phyloP scores from a whole-genome alignment of 2,888 invertebrate species.

The Rhagonycha lutea region DNA sequence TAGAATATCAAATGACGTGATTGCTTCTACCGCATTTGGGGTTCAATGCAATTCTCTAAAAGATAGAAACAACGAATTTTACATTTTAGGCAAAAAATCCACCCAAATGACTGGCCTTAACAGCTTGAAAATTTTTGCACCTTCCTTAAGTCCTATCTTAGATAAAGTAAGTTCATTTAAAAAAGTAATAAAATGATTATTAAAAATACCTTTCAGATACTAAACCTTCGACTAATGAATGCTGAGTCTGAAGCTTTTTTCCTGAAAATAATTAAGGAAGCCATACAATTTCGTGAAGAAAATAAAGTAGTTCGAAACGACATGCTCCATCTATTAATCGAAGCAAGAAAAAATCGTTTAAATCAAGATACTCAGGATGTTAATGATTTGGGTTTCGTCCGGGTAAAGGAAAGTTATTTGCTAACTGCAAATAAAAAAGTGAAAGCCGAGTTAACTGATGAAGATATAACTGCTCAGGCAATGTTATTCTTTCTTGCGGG shows the following conservation, averaged over 20 bases:
- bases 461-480: constrained; percentile 59
- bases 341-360: not conserved
- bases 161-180: not conserved
- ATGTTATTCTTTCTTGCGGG: constrained; percentile 60
- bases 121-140: not conserved
- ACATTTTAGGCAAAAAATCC: not conserved
- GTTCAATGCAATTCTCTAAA: not conserved
- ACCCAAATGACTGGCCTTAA: not conserved
- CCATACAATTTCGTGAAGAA: not conserved
- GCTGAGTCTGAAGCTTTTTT: not conserved
- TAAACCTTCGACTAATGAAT: not conserved
- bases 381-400: constrained; percentile 3
- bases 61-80: not conserved
- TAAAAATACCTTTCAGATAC: not conserved
- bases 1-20: not conserved
- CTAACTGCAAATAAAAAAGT: no score
- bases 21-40: not conserved
- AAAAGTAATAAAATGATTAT: not conserved
- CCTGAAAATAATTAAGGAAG: not conserved
- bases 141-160: not conserved
- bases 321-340: not conserved
- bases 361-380: not conserved
- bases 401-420: not conserved
- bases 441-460: constrained; percentile 34
- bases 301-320: not conserved